Conservation (phyloP, 1,140 invertebrate species). For the Halotydeus destructor region DNA sequence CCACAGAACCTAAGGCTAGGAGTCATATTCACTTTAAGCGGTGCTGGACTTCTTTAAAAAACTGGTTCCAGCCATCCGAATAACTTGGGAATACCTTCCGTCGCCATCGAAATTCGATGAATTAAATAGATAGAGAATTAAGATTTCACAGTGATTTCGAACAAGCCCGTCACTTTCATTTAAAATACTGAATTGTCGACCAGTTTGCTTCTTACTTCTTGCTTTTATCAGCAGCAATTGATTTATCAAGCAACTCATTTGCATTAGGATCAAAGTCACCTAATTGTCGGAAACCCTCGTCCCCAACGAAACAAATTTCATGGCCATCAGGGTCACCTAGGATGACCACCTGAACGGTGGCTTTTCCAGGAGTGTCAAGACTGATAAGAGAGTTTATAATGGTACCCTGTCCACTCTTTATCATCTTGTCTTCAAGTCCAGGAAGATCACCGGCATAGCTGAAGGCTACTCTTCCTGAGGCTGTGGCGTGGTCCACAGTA, state of each 20-base stretch:
- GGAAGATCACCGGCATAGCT: conserved; percentile 45
- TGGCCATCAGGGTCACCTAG: conserved; percentile 87
- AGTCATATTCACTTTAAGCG: too few relatives aligned
- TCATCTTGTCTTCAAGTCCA: conserved; percentile 53
- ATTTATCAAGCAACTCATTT: conserved; percentile 52
- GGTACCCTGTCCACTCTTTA: conserved; percentile 38
- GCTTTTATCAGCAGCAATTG: too few relatives aligned
- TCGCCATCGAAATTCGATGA: too few relatives aligned
- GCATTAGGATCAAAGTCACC: conserved; percentile 66
- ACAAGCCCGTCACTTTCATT: too few relatives aligned
- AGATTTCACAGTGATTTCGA: too few relatives aligned
- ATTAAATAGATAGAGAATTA: too few relatives aligned
- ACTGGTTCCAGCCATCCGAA: too few relatives aligned
- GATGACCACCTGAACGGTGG: conserved; percentile 83
- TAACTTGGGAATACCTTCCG: too few relatives aligned
- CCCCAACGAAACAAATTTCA: conserved; percentile 97
- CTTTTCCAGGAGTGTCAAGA: conserved; percentile 87
- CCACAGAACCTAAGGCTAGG: too few relatives aligned
- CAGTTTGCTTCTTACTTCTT: too few relatives aligned
- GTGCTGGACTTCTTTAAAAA: too few relatives aligned
- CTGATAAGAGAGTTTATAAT: conserved; percentile 70
- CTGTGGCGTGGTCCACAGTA: conserved; percentile 58
- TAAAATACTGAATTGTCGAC: too few relatives aligned
- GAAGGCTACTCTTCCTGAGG: conserved; percentile 88
- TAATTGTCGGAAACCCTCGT: conserved; percentile 67